These are phyloP conservation scores for Leptobrachium ailaonicum DNA, from an alignment of 2,113 vertebrate genomes.

Conservation along the genomic window DNA sequence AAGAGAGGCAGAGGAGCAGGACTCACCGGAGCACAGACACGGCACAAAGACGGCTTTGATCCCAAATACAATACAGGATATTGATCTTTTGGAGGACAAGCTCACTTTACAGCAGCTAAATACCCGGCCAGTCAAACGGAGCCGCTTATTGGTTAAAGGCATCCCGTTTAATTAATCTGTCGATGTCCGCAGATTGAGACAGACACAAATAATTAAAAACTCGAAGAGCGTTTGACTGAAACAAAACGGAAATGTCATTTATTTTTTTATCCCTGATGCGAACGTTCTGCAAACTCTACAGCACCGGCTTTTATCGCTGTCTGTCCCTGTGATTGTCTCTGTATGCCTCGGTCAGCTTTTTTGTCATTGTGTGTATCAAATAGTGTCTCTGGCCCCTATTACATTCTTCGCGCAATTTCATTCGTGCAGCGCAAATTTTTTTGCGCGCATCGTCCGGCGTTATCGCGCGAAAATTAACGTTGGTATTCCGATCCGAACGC, in stretches of 20 bases:
- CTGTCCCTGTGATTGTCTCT: no score
- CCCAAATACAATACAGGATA: slow-evolving; percentile 20
- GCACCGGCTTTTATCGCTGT: no score
- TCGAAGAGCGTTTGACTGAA: background rate
- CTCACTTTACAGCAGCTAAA: background rate
- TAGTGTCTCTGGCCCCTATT: no score
- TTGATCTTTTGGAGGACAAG: slow-evolving; percentile 7
- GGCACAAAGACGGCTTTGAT: slow-evolving; percentile 33
- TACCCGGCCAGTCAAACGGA: slow-evolving; percentile 11
- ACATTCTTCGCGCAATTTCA: no score
- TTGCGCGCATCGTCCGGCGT: no score
- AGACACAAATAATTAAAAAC: slow-evolving; percentile 13
- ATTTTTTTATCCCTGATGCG: no score
- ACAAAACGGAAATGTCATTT: background rate
- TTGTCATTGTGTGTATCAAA: no score
- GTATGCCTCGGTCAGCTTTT: no score
- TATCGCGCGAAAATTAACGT: no score
- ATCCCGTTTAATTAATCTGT: slow-evolving; percentile 24
- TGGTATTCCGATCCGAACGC: no score
- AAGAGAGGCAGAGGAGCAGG: background rate
- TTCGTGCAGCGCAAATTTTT: no score
- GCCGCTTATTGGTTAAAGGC: slow-evolving; percentile 29
- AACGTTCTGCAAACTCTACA: no score
- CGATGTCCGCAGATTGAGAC: slow-evolving; percentile 6
- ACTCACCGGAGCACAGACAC: background rate